Percentiles rank a stretch among this genome's conserved stretches.
phyloP scores from a whole-genome alignment of 2,797 vertebrate genomes.

The Helarctos malayanus region DNA sequence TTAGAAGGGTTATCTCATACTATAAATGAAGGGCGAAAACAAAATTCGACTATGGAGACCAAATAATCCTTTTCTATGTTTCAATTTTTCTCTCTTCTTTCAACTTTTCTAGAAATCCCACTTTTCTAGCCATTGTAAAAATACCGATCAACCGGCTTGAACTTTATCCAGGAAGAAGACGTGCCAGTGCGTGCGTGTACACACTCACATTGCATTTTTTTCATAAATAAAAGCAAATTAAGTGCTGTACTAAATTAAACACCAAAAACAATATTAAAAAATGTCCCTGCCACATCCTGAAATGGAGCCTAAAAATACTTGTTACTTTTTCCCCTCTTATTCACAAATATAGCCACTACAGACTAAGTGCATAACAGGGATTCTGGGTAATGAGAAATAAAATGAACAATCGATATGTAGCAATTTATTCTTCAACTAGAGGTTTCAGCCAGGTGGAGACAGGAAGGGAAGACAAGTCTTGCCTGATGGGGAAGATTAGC shows the following conservation, averaged over 20 bases:
- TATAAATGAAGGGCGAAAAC: not conserved
- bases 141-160: not conserved
- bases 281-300: not conserved
- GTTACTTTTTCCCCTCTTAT: not conserved
- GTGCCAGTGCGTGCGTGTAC: accelerated
- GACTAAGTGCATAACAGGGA: not conserved
- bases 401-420: not conserved
- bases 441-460: not conserved
- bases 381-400: not conserved
- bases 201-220: not conserved
- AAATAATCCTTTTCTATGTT: not conserved
- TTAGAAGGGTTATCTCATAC: not conserved
- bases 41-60: not conserved
- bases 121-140: not conserved
- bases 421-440: not conserved
- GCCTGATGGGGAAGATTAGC: not conserved
- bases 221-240: constrained; percentile 36
- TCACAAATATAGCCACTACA: not conserved
- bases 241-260: not conserved
- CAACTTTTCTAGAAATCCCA: constrained; percentile 46
- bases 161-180: not conserved
- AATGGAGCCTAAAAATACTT: not conserved
- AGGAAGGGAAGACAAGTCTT: not conserved
- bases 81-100: constrained; percentile 22
- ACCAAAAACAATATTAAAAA: not conserved